Evolutionary conservation across 2,113 vertebrate species (phyloP).

Genomic region (Indicator indicator): DNA sequence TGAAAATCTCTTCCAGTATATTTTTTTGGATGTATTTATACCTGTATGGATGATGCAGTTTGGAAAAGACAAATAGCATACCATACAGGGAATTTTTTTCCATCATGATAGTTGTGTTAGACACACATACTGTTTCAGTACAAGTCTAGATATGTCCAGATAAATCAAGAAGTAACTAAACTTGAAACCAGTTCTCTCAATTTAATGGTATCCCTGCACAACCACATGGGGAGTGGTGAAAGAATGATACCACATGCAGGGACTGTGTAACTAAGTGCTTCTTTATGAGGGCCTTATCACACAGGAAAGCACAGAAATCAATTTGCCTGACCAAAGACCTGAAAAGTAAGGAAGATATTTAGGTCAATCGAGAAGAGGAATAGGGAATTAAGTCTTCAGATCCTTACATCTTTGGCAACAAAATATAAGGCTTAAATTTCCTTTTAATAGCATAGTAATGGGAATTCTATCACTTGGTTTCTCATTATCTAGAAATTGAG

Average conservation of each 20-base stretch:
- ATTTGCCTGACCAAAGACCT: constrained; percentile 55
- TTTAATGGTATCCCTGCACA: background rate
- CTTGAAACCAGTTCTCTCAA: background rate
- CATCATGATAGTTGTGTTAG: background rate
- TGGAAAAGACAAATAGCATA: background rate
- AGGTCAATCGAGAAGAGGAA: constrained; percentile 35
- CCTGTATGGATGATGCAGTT: background rate
- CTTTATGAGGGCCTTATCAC: constrained; percentile 34
- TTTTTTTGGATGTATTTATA: background rate
- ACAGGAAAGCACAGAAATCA: constrained; percentile 56
- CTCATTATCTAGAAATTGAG: background rate
- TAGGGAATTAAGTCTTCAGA: background rate
- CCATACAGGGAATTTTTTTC: background rate
- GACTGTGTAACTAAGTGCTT: background rate
- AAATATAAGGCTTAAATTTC: background rate
- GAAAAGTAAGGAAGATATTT: constrained; percentile 39
- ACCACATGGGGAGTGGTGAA: background rate
- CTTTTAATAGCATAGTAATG: background rate
- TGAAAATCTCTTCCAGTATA: background rate
- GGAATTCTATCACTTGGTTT: background rate
- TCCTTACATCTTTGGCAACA: background rate
- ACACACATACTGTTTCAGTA: background rate
- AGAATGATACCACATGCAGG: background rate
- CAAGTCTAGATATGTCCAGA: background rate
- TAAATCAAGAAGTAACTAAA: background rate